Base-by-base conservation (phyloP, 1,140 invertebrate genomes). In the Araneus ventricosus region DNA sequence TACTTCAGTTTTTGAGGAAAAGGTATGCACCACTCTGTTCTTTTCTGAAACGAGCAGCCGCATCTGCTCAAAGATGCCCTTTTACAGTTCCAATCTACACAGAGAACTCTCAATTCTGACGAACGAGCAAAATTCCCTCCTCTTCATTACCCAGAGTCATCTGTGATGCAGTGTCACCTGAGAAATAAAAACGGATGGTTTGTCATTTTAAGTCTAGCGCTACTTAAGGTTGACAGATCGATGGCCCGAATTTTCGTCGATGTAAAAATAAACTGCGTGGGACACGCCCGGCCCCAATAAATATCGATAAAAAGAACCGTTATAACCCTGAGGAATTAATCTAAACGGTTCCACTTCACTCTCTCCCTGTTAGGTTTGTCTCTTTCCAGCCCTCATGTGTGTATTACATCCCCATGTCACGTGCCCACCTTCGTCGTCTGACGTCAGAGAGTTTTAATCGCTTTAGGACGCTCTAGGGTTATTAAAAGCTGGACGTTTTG, bases 261-360 rank as follows among this genome's bases (percentile, higher is more conserved):
- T 34, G 5, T 34, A 75, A 34, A 75, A 75, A 75, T 75, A 75
- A 75, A 75, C 30, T 34, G 17, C 59, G 1, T 22, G n/a, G n/a
- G 20, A 6, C 34, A 75, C 70, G 70, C 70, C 70, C 70, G 4
- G 70, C 14, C 2, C 30, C 17, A 34, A 75, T 75, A 75, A 75
- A 75, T 75, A 75, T 75, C 70, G 30, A 75, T 75, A 75, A 75
- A 30, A 20, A 75, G 70, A 14, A 34, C 70, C 30, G 34, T 75
- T 75, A 75, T 20, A 75, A 75, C 34, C 7, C 34, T 20, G 30
- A 17, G 14, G 70, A 75, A 75, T 75, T 75, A 30, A 75, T 75
- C 30, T 75, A 75, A 75, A 75, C 34, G 27, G 70, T 37, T 37
- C 70, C 70, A 22, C 30, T 37, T 20, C 30, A 22, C 70, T 37